A percentile compares a stretch with the other conserved stretches of the same genome.
These are phyloP conservation scores for Carpatolechia fugitivella DNA, from an alignment of 2,888 invertebrate genomes.

Conservation along the genomic window DNA sequence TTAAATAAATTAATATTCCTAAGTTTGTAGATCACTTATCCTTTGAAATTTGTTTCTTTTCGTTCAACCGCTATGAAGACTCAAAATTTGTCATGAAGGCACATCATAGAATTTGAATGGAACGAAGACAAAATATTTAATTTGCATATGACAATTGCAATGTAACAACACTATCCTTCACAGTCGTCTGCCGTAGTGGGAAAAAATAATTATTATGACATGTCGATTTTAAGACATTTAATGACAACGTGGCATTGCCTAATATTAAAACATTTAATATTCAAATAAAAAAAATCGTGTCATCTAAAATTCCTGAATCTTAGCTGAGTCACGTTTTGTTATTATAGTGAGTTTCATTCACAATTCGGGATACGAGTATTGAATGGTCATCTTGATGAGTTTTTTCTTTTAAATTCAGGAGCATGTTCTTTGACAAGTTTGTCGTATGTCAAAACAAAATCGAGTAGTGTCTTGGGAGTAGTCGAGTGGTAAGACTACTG, in stretches of 20 bases:
- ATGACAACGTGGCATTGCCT: no score
- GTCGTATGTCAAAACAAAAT: conserved; percentile 75
- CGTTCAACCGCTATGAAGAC: no score
- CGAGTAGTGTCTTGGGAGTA: conserved; percentile 71
- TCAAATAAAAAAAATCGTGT: neutral
- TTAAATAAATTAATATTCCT: no score
- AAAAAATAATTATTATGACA: neutral
- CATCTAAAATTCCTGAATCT: neutral
- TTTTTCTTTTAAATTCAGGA: conserved; percentile 36
- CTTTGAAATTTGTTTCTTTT: no score
- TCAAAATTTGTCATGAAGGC: no score
- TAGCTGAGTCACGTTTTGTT: conserved; percentile 52
- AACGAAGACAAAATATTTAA: no score
- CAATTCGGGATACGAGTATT: conserved; percentile 39
- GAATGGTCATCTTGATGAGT: conserved; percentile 52
- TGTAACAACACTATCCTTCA: no score
- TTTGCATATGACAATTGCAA: no score
- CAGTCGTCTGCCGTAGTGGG: neutral
- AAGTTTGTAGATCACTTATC: no score
- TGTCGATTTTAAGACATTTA: no score
- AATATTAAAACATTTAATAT: no score
- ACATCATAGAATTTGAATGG: no score
- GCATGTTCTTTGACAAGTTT: conserved; percentile 41
- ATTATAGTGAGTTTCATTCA: conserved; percentile 57
- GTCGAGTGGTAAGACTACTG: conserved; percentile 32